Evolutionary conservation across 2,797 vertebrate species (phyloP).

Genomic region (Megalops cyprinoides): DNA sequence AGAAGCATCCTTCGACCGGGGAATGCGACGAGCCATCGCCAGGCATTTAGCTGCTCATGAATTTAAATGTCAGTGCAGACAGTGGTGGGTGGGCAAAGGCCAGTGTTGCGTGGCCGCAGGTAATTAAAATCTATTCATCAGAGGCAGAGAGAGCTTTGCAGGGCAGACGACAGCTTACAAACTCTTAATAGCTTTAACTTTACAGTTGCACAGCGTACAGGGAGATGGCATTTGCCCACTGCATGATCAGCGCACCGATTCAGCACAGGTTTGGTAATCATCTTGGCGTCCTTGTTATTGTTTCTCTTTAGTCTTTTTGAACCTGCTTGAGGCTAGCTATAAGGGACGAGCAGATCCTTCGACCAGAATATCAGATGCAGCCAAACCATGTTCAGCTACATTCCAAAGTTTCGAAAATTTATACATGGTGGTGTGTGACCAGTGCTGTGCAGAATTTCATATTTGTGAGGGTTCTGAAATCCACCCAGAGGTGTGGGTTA

Average conservation of each 20-base stretch:
- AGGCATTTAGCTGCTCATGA: neutral
- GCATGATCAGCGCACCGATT: neutral
- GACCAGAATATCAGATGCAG: neutral
- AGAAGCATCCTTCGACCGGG: neutral
- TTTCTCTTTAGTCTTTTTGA: neutral
- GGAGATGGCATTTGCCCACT: neutral
- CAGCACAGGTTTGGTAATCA: neutral
- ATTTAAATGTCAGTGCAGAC: neutral
- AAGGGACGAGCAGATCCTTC: neutral
- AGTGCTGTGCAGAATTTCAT: neutral
- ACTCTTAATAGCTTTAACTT: neutral
- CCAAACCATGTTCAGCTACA: neutral
- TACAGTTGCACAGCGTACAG: neutral
- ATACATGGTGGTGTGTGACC: neutral
- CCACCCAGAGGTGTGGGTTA: too few species aligned
- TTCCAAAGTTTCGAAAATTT: neutral
- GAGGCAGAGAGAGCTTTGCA: neutral
- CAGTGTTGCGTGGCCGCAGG: neutral
- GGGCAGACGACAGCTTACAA: neutral
- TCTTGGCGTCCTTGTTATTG: too few species aligned
- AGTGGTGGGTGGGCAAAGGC: neutral
- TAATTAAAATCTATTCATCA: constrained; percentile 11
- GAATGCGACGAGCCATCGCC: neutral
- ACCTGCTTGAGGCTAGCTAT: neutral
- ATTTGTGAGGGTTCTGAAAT: neutral